These are phyloP conservation scores for Terrapene triunguis DNA, from an alignment of 2,113 vertebrate genomes.

Conservation along the genomic window DNA sequence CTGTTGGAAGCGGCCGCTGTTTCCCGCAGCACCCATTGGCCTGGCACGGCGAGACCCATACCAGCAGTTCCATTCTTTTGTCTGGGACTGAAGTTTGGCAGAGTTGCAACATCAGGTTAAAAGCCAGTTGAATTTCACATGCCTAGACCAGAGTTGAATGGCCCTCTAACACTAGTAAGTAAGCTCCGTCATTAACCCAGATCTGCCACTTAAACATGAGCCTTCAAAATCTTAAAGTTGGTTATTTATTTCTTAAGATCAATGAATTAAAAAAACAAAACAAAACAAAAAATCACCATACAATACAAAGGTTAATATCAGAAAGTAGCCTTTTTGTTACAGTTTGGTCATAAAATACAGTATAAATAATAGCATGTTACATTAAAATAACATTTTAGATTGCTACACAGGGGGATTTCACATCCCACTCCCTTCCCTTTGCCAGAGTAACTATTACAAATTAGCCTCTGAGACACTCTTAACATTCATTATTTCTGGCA, in stretches of 20 bases:
- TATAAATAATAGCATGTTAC: constrained; percentile 45
- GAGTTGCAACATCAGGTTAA: neutral
- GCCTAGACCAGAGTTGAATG: neutral
- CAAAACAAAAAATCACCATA: constrained; percentile 41
- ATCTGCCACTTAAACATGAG: neutral
- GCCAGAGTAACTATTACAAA: constrained; percentile 37
- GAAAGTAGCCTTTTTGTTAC: constrained; percentile 52
- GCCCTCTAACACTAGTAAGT: neutral
- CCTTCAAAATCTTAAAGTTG: neutral
- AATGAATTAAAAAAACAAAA: constrained; percentile 38
- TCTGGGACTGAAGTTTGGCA: neutral
- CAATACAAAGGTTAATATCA: constrained; percentile 66
- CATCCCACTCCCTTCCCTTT: constrained; percentile 37
- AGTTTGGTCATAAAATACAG: constrained; percentile 55
- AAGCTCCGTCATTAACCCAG: neutral
- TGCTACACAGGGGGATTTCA: constrained; percentile 32
- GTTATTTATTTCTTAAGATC: constrained; percentile 71
- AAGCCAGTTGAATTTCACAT: neutral
- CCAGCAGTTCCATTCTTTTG: neutral
- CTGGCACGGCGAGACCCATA: neutral
- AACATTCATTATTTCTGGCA: constrained; percentile 41
- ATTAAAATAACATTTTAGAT: constrained; percentile 37
- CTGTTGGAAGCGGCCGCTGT: too few species aligned
- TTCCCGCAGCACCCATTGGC: too few species aligned
- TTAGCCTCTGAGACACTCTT: constrained; percentile 7